phyloP scores from a whole-genome alignment of 2,888 invertebrate species.

The Parasteatoda lunata region DNA sequence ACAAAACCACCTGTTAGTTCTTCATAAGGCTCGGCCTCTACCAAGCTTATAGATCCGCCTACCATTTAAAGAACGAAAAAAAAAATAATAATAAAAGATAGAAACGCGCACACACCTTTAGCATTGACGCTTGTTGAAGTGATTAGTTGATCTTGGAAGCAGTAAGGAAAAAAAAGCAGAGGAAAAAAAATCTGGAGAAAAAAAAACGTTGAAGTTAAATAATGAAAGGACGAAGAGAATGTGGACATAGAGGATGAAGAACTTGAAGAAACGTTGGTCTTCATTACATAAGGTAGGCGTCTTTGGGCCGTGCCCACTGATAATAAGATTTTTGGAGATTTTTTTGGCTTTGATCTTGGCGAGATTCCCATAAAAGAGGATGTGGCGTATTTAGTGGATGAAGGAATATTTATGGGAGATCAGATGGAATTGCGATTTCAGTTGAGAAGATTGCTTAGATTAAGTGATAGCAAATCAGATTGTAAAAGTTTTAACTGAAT shows the following conservation, averaged over 20 bases:
- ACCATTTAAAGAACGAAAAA: constrained; percentile 31
- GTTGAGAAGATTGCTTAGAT: too few relatives aligned
- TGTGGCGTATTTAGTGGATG: not conserved
- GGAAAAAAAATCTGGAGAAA: not conserved
- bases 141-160: constrained; percentile 47
- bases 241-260: too few relatives aligned
- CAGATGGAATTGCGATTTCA: too few relatives aligned
- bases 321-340: constrained; percentile 25
- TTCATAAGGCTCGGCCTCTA: constrained; percentile 9
- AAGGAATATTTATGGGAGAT: not conserved
- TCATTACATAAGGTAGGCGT: constrained; percentile 64
- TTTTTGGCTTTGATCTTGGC: too few relatives aligned
- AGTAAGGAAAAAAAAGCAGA: too few relatives aligned
- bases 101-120: constrained; percentile 17
- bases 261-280: constrained; percentile 16
- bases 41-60: constrained; percentile 42
- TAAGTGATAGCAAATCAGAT: too few relatives aligned
- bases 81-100: too few relatives aligned
- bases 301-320: constrained; percentile 55
- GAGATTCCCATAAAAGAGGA: too few relatives aligned
- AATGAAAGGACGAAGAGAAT: constrained; percentile 37
- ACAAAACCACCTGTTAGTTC: constrained; percentile 24
- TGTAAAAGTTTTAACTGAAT: too few relatives aligned
- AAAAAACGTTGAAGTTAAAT: constrained; percentile 46
- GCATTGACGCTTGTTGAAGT: constrained; percentile 16